Evolutionary conservation across 2,888 invertebrate genomes (phyloP).

Genomic region (Conomelus anceps): DNA sequence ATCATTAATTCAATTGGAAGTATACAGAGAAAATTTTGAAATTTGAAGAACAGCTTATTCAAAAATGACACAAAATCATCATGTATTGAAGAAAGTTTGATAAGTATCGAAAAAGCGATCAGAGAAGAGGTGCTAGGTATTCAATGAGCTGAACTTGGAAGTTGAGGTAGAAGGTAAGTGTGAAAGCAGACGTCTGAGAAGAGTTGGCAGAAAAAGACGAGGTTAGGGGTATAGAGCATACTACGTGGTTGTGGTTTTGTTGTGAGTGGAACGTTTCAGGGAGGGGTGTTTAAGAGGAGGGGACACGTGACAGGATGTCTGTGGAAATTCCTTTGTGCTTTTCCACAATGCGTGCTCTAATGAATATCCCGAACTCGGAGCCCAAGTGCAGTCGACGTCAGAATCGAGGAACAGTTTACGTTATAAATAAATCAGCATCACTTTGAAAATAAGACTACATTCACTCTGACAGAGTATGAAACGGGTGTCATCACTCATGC

Average conservation of each 20-base stretch:
- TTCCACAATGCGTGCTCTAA: not conserved
- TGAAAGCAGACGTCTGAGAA: not conserved
- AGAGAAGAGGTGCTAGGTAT: not conserved
- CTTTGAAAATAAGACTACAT: not conserved
- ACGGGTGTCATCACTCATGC: not conserved
- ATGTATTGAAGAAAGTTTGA: not conserved
- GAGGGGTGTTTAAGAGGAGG: not conserved
- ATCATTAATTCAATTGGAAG: too few relatives aligned
- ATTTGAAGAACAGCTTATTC: too few relatives aligned
- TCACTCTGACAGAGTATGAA: not conserved
- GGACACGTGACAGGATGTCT: not conserved
- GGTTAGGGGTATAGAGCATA: not conserved
- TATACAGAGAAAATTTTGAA: too few relatives aligned
- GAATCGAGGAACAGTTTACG: not conserved
- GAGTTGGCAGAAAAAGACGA: not conserved
- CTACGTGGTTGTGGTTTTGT: not conserved
- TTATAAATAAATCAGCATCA: not conserved
- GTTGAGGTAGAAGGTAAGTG: not conserved
- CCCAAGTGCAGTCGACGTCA: not conserved
- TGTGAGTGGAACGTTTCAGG: not conserved
- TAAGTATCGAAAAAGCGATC: not conserved
- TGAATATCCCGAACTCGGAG: not conserved
- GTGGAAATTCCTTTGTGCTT: not conserved
- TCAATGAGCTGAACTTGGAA: not conserved
- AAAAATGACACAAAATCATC: too few relatives aligned